Evolutionary conservation across 2,797 vertebrate species (phyloP).

Genomic region (Sphenopsis melanotis): DNA sequence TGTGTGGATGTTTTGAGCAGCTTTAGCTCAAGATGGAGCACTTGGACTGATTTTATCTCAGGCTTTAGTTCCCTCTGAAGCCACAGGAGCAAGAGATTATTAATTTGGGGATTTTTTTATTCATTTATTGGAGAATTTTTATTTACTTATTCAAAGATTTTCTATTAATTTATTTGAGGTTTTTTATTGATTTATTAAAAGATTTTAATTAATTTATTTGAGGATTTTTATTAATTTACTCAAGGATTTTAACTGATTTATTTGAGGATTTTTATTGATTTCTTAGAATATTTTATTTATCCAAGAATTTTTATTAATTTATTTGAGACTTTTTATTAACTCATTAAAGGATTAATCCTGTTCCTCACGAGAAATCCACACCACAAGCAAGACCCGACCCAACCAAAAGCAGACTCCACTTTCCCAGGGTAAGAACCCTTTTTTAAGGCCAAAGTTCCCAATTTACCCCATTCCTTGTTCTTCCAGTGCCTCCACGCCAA

Average conservation of each 20-base stretch:
- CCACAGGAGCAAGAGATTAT: background rate
- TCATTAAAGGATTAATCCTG: background rate
- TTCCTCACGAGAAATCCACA: background rate
- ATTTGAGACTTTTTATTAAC: no score
- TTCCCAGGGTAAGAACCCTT: background rate
- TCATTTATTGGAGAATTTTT: background rate
- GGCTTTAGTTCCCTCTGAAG: background rate
- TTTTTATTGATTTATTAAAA: background rate
- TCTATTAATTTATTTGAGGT: background rate
- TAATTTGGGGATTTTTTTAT: background rate
- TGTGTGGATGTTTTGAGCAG: background rate
- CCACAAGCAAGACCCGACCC: background rate
- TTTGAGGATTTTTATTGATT: no score
- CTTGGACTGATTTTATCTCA: background rate
- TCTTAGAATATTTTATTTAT: background rate
- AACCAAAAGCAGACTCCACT: background rate
- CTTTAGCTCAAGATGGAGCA: background rate
- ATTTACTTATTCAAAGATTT: background rate
- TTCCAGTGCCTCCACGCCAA: slow-evolving; percentile 77
- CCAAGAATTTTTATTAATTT: background rate
- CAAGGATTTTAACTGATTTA: background rate
- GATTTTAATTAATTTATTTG: background rate
- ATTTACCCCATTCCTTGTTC: background rate
- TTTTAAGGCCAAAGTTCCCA: background rate
- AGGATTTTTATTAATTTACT: background rate